Conservation (phyloP, 2,797 vertebrate genomes). For the Ambastaia sidthimunki region DNA sequence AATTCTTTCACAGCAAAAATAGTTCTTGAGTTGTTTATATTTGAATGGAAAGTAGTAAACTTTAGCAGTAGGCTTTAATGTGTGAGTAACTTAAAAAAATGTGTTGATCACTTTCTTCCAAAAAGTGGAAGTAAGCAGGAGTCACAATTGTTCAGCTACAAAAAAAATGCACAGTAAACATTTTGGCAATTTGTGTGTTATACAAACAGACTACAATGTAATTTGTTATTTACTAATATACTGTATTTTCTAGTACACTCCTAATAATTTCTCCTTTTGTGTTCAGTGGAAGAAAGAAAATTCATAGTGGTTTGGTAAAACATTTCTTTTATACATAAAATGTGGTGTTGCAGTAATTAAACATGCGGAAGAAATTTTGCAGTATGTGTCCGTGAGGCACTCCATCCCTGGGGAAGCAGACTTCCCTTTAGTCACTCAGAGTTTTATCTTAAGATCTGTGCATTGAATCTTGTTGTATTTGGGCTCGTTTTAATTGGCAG, state of each 20-base stretch:
- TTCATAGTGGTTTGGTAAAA: background rate
- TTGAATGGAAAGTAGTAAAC: background rate
- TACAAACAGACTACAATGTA: too few species aligned
- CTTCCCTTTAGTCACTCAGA: conserved; percentile 1
- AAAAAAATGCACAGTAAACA: too few species aligned
- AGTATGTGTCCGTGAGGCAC: background rate
- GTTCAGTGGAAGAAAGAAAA: background rate
- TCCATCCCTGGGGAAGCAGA: background rate
- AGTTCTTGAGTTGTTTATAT: background rate
- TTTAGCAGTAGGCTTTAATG: background rate
- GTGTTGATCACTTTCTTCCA: background rate
- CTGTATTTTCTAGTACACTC: background rate
- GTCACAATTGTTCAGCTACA: background rate
- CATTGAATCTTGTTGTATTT: background rate
- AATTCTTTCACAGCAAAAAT: conserved; percentile 25
- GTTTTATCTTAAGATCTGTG: background rate
- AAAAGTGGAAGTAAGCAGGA: background rate
- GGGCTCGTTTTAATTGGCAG: background rate
- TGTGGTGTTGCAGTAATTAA: background rate
- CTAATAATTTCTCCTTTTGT: background rate
- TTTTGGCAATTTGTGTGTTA: too few species aligned
- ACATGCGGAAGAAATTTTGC: background rate
- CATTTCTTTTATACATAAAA: background rate
- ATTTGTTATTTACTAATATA: background rate
- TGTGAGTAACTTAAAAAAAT: background rate